These are phyloP conservation scores for Orthosia cruda DNA, from an alignment of 2,888 invertebrate genomes.

Conservation along the genomic window DNA sequence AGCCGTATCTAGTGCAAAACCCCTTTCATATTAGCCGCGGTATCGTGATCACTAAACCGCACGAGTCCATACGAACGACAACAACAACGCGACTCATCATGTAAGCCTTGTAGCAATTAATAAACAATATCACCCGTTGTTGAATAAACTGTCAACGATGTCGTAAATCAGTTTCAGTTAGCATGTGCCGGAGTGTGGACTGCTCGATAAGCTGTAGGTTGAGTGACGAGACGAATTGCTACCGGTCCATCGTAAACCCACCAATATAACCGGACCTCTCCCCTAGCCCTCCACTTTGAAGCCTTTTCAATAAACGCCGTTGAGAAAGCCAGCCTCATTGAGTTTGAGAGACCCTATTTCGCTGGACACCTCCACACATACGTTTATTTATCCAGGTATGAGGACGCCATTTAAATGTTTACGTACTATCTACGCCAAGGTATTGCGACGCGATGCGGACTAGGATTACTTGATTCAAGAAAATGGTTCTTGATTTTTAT, in stretches of 20 bases:
- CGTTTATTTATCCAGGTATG: slow-evolving; percentile 56
- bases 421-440: slow-evolving; percentile 20
- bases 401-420: slow-evolving; percentile 51
- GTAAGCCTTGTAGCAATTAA: slow-evolving; percentile 78
- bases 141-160: slow-evolving; percentile 83
- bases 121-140: slow-evolving; percentile 77
- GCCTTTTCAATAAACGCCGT: slow-evolving; percentile 60
- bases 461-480: neutral
- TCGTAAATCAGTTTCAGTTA: slow-evolving; percentile 89
- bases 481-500: neutral
- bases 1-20: neutral
- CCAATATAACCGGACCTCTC: slow-evolving; percentile 76
- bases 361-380: slow-evolving; percentile 63
- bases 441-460: slow-evolving; percentile 2
- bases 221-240: slow-evolving; percentile 84
- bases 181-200: slow-evolving; percentile 84
- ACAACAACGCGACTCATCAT: slow-evolving; percentile 66
- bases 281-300: slow-evolving; percentile 57
- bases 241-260: slow-evolving; percentile 68
- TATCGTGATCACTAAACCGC: slow-evolving; percentile 33
- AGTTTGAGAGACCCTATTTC: slow-evolving; percentile 61
- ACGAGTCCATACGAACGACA: slow-evolving; percentile 21
- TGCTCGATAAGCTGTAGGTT: slow-evolving; percentile 85
- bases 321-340: slow-evolving; percentile 61
- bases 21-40: neutral